Evolutionary conservation across 2,888 invertebrate genomes (phyloP), one percentile per base, ranked within the genome.

Genomic region (Drosophila koepferae): DNA sequence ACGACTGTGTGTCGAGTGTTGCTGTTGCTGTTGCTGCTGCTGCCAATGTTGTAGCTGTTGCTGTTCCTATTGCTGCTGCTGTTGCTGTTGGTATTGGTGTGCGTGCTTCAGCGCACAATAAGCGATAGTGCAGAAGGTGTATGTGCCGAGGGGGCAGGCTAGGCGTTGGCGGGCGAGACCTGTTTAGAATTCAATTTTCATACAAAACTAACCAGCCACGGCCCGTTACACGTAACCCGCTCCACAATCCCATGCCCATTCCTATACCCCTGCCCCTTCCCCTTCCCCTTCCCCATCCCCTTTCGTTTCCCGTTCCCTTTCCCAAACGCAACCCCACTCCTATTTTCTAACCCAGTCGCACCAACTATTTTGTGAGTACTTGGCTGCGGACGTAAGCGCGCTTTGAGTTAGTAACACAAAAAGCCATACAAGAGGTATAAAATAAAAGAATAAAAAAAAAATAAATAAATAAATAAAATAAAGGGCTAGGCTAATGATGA

Each of bases 141-240:
- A 68, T 56, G 63, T 16, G 6, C 34, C 20, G 46, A 61, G 41
- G 58, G 46, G 44, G 60, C 43, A 18, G 46, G 7, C 43, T 61
- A 67, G 80, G 89, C 81, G 89, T 83, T 83, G 84, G 86, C 86
- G 75, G 72, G 64, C 63, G 80, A 88, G 89, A 89, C 90, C 86
- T 90, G 89, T 86, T 86, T 86, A 90, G 86, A 86, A 86, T 86
- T 86, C 90, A 86, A 86, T 86, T 86, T 86, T 90, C 86, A 90
- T 86, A 90, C 89, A 83, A 83, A 89, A 75, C 75, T 77, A 87
- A 81, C 78, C 80, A 71, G 80, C 79, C 79, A 63, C 73, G 49
- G 72, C 67, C 72, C 63, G 66, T 71, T 72, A 73, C 73, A 69
- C 56, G 65, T 75, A 75, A 53, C 63, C 68, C 51, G 60, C 61